phyloP scores from a whole-genome alignment of 2,113 vertebrate species.

The Silurus meridionalis region DNA sequence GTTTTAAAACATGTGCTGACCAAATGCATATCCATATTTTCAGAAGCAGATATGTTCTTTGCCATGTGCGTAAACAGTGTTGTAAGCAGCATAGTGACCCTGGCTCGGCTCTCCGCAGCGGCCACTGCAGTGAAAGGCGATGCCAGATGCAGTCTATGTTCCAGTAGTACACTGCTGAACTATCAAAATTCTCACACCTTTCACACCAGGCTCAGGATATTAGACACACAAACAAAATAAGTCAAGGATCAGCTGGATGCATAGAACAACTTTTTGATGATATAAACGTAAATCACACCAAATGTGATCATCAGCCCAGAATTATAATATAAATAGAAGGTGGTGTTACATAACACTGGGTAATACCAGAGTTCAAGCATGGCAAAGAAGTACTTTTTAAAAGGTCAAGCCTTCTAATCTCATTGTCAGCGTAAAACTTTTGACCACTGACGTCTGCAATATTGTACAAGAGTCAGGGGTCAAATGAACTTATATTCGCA shows the following conservation, averaged over 20 bases:
- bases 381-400: constrained; percentile 2
- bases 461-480: neutral
- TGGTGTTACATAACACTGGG: neutral
- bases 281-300: neutral
- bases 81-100: constrained; percentile 36
- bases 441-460: constrained; percentile 15
- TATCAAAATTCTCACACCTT: constrained; percentile 35
- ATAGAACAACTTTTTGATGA: neutral
- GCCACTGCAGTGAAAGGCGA: constrained; percentile 51
- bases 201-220: constrained; percentile 4
- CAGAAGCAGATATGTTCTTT: neutral
- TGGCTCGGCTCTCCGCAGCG: constrained; percentile 27
- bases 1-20: neutral
- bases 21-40: neutral
- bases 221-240: constrained; percentile 2
- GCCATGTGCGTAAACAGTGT: neutral
- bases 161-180: constrained; percentile 41
- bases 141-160: constrained; percentile 9
- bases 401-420: constrained; percentile 35
- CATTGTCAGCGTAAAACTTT: constrained; percentile 21
- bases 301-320: neutral
- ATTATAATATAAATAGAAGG: neutral
- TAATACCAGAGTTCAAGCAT: neutral
- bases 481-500: neutral
- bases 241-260: neutral